Conservation (phyloP, 2,797 vertebrate genomes). For the Leucoraja ocellata region DNA sequence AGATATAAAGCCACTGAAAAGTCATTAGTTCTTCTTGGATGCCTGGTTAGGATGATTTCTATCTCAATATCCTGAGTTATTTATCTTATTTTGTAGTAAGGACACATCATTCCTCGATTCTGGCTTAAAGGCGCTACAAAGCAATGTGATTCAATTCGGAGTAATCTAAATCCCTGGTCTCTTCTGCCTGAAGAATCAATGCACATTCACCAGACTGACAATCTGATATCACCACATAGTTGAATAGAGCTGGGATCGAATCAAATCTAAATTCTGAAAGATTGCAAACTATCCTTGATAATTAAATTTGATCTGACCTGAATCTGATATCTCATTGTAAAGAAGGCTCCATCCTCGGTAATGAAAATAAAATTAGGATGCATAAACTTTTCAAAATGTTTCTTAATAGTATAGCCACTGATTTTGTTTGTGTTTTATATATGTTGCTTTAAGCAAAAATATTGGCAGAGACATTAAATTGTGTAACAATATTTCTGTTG, state of each 20-base stretch:
- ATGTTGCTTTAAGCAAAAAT: background rate
- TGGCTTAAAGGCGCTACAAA: background rate
- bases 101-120: background rate
- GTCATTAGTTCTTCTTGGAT: background rate
- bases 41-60: conserved; percentile 20
- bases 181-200: conserved; percentile 17
- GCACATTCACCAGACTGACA: background rate
- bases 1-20: background rate
- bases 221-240: background rate
- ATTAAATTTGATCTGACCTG: background rate
- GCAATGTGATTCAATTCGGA: conserved; percentile 4
- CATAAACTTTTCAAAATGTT: background rate
- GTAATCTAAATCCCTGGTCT: conserved; percentile 15
- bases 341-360: background rate
- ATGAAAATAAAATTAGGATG: background rate
- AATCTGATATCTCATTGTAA: background rate
- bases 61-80: conserved; percentile 20
- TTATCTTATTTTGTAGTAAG: background rate
- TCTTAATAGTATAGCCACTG: background rate
- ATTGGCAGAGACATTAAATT: no score
- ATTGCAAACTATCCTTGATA: background rate
- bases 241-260: background rate
- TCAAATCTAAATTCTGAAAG: conserved; percentile 16
- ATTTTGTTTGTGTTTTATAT: no score
- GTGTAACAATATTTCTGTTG: no score